Evolutionary conservation across 2,888 invertebrate genomes (phyloP).

Genomic region (Cheilosia urbana): DNA sequence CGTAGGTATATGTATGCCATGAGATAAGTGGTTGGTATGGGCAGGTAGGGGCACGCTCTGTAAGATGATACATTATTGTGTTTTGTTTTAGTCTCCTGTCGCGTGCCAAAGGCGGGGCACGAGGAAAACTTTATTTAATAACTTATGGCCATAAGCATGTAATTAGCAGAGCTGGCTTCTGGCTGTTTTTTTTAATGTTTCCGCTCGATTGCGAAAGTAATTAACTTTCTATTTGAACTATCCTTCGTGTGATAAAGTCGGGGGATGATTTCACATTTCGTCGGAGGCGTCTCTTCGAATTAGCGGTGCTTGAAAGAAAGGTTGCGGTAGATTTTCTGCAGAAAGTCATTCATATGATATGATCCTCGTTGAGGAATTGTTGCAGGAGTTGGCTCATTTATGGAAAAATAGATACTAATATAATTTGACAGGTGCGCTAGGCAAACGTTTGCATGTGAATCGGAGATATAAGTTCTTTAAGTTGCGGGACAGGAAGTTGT

Average conservation of each 20-base stretch:
- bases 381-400: too few species aligned
- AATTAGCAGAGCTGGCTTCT: conserved; percentile 46
- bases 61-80: conserved; percentile 57
- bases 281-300: too few species aligned
- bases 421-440: too few species aligned
- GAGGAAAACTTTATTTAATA: conserved; percentile 34
- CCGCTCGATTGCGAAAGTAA: background rate
- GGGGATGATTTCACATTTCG: too few species aligned
- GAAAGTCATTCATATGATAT: too few species aligned
- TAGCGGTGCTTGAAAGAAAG: too few species aligned
- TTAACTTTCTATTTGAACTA: conserved; percentile 19
- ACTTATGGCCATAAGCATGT: conserved; percentile 55
- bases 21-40: conserved; percentile 46
- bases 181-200: conserved; percentile 34
- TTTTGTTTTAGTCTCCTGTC: conserved; percentile 31
- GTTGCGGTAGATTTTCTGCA: too few species aligned
- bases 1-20: background rate
- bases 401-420: too few species aligned
- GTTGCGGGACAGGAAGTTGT: too few species aligned
- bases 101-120: background rate
- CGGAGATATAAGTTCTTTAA: too few species aligned
- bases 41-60: background rate
- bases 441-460: too few species aligned
- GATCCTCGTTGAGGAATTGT: too few species aligned
- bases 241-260: background rate